phyloP scores from a whole-genome alignment of 2,888 invertebrate genomes.

The Orthonevra nobilis region DNA sequence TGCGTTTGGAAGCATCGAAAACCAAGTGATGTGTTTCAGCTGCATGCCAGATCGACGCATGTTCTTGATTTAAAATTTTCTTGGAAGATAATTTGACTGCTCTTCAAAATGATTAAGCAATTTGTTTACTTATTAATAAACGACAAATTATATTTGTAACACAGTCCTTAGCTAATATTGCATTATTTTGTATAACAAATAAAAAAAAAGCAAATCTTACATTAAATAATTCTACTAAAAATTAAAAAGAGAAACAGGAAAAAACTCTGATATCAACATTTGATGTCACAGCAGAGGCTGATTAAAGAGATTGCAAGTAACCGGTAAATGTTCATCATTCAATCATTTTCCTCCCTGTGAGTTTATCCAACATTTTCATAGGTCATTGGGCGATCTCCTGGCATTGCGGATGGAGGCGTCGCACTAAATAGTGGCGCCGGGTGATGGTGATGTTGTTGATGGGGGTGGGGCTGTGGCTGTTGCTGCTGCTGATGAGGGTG shows the following conservation, averaged over 20 bases:
- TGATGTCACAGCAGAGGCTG: slow-evolving; percentile 37
- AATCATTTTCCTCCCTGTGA: background rate
- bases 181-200: slow-evolving; percentile 59
- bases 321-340: slow-evolving; percentile 15
- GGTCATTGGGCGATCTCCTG: slow-evolving; percentile 77
- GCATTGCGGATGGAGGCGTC: slow-evolving; percentile 75
- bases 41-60: too few species aligned
- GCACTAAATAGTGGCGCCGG: slow-evolving; percentile 77
- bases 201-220: slow-evolving; percentile 52
- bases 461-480: slow-evolving; percentile 76
- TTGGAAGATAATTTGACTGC: too few species aligned
- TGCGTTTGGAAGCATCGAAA: too few species aligned
- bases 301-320: slow-evolving; percentile 52
- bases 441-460: slow-evolving; percentile 76
- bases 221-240: slow-evolving; percentile 26
- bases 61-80: too few species aligned
- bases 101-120: too few species aligned
- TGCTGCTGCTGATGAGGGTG: slow-evolving; percentile 75
- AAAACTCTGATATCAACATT: slow-evolving; percentile 43
- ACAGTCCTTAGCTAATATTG: slow-evolving; percentile 67
- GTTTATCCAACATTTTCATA: slow-evolving; percentile 79
- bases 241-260: slow-evolving; percentile 14
- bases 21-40: too few species aligned
- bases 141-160: slow-evolving; percentile 63
- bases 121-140: too few species aligned